These are phyloP conservation scores for Spodoptera exigua DNA, from an alignment of 2,888 invertebrate genomes.

Conservation along the genomic window DNA sequence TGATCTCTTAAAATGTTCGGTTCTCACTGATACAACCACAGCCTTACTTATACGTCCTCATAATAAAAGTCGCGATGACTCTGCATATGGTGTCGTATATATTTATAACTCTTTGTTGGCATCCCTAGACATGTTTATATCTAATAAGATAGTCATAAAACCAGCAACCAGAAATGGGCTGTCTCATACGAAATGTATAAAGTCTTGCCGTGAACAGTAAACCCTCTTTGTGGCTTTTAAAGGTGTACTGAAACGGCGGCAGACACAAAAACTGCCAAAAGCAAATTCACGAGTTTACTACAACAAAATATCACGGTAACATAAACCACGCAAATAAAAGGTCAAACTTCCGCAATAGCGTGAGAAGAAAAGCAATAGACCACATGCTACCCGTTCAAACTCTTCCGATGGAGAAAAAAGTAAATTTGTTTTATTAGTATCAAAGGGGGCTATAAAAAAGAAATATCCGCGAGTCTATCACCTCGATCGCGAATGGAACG, in stretches of 20 bases:
- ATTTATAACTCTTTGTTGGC: constrained; percentile 67
- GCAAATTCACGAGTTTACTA: constrained; percentile 71
- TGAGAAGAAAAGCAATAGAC: constrained; percentile 75
- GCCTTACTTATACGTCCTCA: constrained; percentile 54
- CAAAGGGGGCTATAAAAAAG: constrained; percentile 86
- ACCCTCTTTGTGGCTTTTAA: constrained; percentile 70
- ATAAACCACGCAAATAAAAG: constrained; percentile 73
- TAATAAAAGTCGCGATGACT: constrained; percentile 51
- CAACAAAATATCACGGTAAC: constrained; percentile 64
- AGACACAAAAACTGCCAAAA: constrained; percentile 66
- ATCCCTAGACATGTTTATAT: constrained; percentile 69
- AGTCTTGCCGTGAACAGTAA: constrained; percentile 74
- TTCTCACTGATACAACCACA: constrained; percentile 51
- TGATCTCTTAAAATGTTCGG: constrained; percentile 49
- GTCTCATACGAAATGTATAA: constrained; percentile 75
- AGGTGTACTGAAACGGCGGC: constrained; percentile 59
- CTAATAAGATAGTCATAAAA: constrained; percentile 79
- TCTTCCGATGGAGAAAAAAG: constrained; percentile 78
- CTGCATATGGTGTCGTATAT: constrained; percentile 51
- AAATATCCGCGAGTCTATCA: constrained; percentile 85
- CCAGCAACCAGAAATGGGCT: constrained; percentile 70
- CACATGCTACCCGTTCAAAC: constrained; percentile 79
- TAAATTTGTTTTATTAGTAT: constrained; percentile 88
- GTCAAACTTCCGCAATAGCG: constrained; percentile 77
- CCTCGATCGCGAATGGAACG: constrained; percentile 83